Percentiles rank a stretch among this genome's conserved stretches.
Evolutionary conservation across 2,797 vertebrate species (phyloP).

Genomic region (Hydrolagus colliei): DNA sequence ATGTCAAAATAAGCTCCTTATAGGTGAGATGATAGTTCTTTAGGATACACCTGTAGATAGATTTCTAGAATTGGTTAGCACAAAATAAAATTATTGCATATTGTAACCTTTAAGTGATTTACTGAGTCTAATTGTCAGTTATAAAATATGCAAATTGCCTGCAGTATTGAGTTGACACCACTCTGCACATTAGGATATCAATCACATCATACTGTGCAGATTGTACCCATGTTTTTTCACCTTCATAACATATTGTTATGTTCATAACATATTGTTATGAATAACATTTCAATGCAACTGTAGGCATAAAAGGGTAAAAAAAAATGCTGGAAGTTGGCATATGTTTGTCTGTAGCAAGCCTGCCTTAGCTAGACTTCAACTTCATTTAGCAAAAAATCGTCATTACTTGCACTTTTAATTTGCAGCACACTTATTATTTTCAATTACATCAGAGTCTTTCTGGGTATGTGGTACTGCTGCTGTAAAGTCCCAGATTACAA

Average conservation of each 20-base stretch:
- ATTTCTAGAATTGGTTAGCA: no score
- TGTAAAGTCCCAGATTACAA: not conserved
- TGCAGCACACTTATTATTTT: not conserved
- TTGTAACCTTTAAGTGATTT: no score
- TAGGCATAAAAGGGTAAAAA: not conserved
- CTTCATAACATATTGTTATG: not conserved
- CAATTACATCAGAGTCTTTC: not conserved
- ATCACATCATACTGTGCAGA: not conserved
- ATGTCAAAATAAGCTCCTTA: no score
- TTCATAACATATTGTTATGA: not conserved
- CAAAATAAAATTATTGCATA: no score
- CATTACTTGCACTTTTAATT: not conserved
- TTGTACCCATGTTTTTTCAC: not conserved
- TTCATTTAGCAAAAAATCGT: not conserved
- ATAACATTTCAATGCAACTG: not conserved
- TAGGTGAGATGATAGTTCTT: no score
- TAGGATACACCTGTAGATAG: no score
- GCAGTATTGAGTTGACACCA: no score
- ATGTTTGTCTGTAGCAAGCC: not conserved
- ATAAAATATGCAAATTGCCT: no score
- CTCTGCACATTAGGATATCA: not conserved
- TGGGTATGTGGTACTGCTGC: not conserved
- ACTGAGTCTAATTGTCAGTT: no score
- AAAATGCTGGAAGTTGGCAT: not conserved
- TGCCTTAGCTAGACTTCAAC: not conserved